A percentile compares a stretch with the other conserved stretches of the same genome.
Evolutionary conservation across 2,888 invertebrate genomes (phyloP).

Genomic region (Physocephala rufipes): DNA sequence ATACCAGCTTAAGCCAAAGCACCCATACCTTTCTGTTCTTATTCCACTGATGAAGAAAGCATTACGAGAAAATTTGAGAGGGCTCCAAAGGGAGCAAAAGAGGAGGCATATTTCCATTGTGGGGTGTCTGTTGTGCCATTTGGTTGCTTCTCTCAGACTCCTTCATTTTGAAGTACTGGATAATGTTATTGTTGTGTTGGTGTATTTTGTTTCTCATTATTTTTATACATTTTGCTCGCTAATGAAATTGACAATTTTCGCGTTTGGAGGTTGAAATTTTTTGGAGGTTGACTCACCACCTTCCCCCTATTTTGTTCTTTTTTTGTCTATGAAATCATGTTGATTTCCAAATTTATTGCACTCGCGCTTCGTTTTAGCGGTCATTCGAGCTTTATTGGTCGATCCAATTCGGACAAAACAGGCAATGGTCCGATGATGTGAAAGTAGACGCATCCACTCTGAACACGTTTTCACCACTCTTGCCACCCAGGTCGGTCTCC

Average conservation of each 20-base stretch:
- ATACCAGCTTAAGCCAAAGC: neutral
- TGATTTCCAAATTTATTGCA: constrained; percentile 48
- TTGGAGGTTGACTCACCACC: too few species aligned
- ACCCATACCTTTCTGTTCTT: too few species aligned
- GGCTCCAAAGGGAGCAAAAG: too few species aligned
- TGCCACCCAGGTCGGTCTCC: too few species aligned
- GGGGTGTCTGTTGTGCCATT: neutral
- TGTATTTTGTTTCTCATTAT: constrained; percentile 5
- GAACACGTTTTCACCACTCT: too few species aligned
- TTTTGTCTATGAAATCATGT: constrained; percentile 47
- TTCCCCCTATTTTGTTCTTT: constrained; percentile 40
- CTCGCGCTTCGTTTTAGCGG: constrained; percentile 34
- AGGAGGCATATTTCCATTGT: too few species aligned
- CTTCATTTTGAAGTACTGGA: too few species aligned
- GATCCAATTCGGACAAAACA: constrained; percentile 14
- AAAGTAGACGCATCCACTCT: constrained; percentile 14
- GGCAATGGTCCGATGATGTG: constrained; percentile 13
- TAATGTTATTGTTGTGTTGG: neutral
- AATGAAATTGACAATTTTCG: constrained; percentile 36
- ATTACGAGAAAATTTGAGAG: too few species aligned
- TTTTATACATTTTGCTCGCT: constrained; percentile 2
- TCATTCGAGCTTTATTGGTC: constrained; percentile 37
- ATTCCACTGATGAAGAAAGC: too few species aligned
- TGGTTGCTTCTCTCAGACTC: neutral
- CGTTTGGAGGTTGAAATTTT: too few species aligned